Percentiles rank a stretch among this genome's conserved stretches.
Evolutionary conservation across 2,797 vertebrate species (phyloP).

Genomic region (Cryptoprocta ferox): DNA sequence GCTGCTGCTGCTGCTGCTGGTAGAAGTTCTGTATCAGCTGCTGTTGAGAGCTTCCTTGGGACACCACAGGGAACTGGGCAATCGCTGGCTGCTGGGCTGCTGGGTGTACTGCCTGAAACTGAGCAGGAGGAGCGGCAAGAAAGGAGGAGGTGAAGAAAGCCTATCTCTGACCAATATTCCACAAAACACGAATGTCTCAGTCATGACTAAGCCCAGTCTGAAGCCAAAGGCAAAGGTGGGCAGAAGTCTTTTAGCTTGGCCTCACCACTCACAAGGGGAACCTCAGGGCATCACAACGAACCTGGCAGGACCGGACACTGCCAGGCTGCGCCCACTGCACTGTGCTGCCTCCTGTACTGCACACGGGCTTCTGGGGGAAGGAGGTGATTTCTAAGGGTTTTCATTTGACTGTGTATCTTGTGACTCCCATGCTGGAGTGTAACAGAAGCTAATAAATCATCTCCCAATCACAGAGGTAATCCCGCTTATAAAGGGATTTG

Average conservation of each 20-base stretch:
- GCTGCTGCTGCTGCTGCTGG: conserved; percentile 82
- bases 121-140: not conserved
- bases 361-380: not conserved
- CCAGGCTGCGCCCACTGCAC: not conserved
- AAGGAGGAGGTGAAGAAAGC: conserved; percentile 41
- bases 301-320: not conserved
- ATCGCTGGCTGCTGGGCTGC: conserved; percentile 64
- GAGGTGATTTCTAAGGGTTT: not conserved
- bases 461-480: conserved; percentile 8
- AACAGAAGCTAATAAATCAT: conserved; percentile 12
- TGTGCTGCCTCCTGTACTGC: not conserved
- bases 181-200: not conserved
- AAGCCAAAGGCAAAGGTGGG: not conserved
- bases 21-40: conserved; percentile 90
- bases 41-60: conserved; percentile 87
- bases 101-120: conserved; percentile 78
- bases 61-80: conserved; percentile 83
- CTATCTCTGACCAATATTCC: not conserved
- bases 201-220: not conserved
- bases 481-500: not conserved
- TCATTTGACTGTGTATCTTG: not conserved
- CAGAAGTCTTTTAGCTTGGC: not conserved
- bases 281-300: not conserved
- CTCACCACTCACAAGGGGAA: not conserved
- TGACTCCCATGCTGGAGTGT: not conserved